These are phyloP conservation scores for Lepisosteus oculatus DNA, from an alignment of 2,113 vertebrate genomes.

Conservation along the genomic window DNA sequence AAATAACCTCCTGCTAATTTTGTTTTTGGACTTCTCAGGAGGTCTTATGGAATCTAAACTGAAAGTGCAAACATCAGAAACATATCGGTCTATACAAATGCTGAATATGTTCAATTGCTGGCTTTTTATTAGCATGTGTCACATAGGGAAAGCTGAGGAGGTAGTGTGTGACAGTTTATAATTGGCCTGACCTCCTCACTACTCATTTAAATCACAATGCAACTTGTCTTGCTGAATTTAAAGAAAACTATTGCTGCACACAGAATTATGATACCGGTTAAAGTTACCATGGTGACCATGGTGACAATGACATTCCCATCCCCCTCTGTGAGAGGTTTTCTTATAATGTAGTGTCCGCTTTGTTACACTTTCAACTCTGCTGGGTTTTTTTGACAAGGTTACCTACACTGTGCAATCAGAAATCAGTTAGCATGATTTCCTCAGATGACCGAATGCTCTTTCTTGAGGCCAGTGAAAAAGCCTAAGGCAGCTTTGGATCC, in stretches of 20 bases:
- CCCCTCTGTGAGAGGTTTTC: background rate
- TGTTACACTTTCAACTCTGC: background rate
- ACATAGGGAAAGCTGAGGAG: background rate
- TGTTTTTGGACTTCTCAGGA: too few species aligned
- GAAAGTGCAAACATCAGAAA: too few species aligned
- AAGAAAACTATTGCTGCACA: background rate
- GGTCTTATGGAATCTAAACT: too few species aligned
- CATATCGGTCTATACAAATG: too few species aligned
- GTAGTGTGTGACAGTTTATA: background rate
- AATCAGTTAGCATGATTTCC: background rate
- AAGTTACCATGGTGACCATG: conserved; percentile 4
- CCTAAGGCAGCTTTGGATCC: background rate
- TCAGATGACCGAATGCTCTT: background rate
- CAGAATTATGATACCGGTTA: conserved; percentile 10
- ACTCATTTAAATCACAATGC: background rate
- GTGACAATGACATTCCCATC: background rate
- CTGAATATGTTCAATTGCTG: too few species aligned
- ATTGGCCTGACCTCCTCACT: background rate
- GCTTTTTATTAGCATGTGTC: background rate
- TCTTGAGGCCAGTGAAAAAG: background rate
- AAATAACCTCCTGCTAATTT: too few species aligned
- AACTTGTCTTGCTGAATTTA: conserved; percentile 1
- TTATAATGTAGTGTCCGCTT: background rate
- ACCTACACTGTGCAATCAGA: background rate
- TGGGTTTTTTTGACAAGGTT: too few species aligned